Evolutionary conservation across 2,888 invertebrate genomes (phyloP), one percentile per base, ranked within the genome.

Genomic region (Nemoura dubitans): DNA sequence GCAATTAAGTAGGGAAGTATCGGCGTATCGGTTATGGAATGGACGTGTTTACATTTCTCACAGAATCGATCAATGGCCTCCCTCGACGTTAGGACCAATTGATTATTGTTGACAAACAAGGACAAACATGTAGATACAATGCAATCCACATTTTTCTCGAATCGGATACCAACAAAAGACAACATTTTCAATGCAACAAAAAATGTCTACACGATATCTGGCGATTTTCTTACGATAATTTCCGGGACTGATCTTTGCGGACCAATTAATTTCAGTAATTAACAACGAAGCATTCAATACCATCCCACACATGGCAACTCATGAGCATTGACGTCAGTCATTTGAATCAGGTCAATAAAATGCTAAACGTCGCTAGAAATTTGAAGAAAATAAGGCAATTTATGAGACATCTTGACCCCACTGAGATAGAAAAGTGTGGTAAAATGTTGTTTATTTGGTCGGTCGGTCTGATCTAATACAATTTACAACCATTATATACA

Each of bases 341-440:
- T 59, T 59, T 10, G 3, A 78, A 27, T 78, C 78, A 78, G 78
- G 78, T 78, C 78, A 78, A 78, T 26, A 78, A 78, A 78, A 78
- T 26, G 78, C 78, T 27, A 78, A 78, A 78, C 78, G n/a, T 29
- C 81, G 5, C 81, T 10, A 81, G 81, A 30, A 28, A 81, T 28
- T 81, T 78, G 26, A 78, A 78, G 81, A 81, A 81, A 30, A 81
- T 30, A 81, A 30, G 30, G n/a, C 29, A 81, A n/a, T 81, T 81
- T 81, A 81, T 30, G 25, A 59, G 59, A 21, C 59, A 29, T 81
- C 28, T 81, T 81, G 81, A 81, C 81, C 81, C 81, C 81, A 29
- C 59, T 21, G 21, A 59, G 59, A 59, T 59, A 59, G 59, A 59
- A 59, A 59, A 59, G 59, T 21, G 59, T 59, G 21, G 59, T 59